These are phyloP conservation scores for Hylaea fasciaria DNA, from an alignment of 2,888 invertebrate species.

Conservation along the genomic window DNA sequence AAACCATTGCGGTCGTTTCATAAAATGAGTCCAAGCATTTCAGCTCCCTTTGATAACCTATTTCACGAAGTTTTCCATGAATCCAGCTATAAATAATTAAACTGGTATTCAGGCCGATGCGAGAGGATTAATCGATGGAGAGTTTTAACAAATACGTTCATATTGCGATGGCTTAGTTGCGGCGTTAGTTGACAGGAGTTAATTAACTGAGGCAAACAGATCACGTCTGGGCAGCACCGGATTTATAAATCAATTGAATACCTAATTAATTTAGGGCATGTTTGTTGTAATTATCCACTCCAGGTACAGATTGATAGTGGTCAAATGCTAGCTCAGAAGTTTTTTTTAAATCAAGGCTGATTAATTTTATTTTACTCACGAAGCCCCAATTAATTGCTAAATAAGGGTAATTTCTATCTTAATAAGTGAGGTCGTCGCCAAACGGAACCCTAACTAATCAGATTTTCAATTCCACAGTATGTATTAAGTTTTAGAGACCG, in stretches of 20 bases:
- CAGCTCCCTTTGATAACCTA: slow-evolving; percentile 19
- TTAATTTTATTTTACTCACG: no score
- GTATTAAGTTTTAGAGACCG: not conserved
- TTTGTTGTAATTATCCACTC: no score
- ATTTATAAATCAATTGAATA: no score
- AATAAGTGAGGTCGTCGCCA: no score
- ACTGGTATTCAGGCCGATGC: slow-evolving; percentile 19
- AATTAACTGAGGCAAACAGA: not conserved
- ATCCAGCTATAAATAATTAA: slow-evolving; percentile 27
- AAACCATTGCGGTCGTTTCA: slow-evolving; percentile 1
- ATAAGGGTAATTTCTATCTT: no score
- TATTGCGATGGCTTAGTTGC: slow-evolving; percentile 9
- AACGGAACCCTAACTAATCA: no score
- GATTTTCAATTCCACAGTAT: no score
- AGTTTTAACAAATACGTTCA: slow-evolving; percentile 16
- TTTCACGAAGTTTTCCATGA: slow-evolving; percentile 12
- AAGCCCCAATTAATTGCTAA: no score
- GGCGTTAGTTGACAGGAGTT: slow-evolving; percentile 18
- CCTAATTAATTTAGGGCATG: no score
- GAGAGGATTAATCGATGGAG: slow-evolving; percentile 14
- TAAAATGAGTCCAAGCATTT: slow-evolving; percentile 5
- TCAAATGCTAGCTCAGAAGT: no score
- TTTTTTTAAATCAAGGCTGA: no score
- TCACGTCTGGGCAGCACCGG: not conserved
- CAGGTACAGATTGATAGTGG: no score